Conservation (phyloP, 2,113 vertebrate genomes). For the Solea solea region DNA sequence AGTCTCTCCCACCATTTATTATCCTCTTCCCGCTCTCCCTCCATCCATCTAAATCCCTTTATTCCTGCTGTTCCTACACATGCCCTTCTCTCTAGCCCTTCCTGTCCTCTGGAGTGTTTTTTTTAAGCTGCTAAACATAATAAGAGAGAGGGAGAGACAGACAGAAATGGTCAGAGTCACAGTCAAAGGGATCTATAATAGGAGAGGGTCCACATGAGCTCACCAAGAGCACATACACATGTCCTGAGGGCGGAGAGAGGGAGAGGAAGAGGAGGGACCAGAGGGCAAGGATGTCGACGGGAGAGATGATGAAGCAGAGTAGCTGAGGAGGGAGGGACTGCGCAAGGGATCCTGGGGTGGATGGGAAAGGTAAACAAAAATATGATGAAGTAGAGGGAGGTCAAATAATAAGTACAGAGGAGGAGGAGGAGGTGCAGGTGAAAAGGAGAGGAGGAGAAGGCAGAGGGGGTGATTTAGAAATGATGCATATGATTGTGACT, state of each 20-base stretch:
- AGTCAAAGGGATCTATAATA: constrained; percentile 59
- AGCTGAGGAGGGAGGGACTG: constrained; percentile 18
- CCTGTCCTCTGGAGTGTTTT: constrained; percentile 17
- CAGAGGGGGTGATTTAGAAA: constrained; percentile 5
- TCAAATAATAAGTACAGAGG: constrained; percentile 37
- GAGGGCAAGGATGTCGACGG: constrained; percentile 49
- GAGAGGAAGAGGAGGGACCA: constrained; percentile 29
- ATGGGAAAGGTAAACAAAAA: constrained; percentile 57
- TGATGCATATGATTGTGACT: constrained; percentile 1
- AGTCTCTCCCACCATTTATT: constrained; percentile 33
- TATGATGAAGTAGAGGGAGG: constrained; percentile 42
- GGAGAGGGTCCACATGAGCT: constrained; percentile 50
- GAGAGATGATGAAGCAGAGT: constrained; percentile 52
- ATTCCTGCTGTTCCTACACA: constrained; percentile 36
- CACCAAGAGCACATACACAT: constrained; percentile 34
- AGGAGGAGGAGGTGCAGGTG: not conserved
- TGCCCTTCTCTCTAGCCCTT: constrained; percentile 27
- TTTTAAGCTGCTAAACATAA: constrained; percentile 62
- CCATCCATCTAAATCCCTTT: constrained; percentile 50
- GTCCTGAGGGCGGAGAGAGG: constrained; percentile 33
- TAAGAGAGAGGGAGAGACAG: constrained; percentile 30
- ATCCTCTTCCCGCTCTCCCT: constrained; percentile 19
- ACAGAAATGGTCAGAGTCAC: constrained; percentile 51
- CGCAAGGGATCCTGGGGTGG: constrained; percentile 24
- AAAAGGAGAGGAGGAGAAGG: constrained; percentile 12